Base-by-base conservation (phyloP, 2,888 invertebrate species). In the Drosophila parthenogenetica region DNA sequence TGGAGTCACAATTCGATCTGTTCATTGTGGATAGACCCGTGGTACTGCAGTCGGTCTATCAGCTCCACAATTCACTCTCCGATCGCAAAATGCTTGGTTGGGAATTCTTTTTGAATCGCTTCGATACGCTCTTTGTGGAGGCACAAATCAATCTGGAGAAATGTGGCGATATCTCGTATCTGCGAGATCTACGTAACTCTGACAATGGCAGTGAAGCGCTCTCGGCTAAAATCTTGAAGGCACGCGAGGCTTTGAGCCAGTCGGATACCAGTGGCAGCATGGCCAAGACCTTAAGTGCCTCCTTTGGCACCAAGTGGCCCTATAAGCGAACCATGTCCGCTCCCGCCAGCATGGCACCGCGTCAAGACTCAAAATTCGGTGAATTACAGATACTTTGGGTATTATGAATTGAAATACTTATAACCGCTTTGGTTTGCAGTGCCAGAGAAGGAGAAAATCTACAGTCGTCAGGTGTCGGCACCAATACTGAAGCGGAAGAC, bases 1-100 rank as follows among this genome's bases (percentile, higher is more conserved):
- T 99, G 93, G 99, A 99, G 93, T 97, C 97, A 0, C 99, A 99
- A 93, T 99, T 99, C 93, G 99, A 99, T 93, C 94, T 97, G 69
- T 98, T 99, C 72, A 98, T 99, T 69, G 96, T 97, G 67, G 99
- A 99, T 92, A 94, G 99, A 42, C 98, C 99, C 0, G 97, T 99
- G 94, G 97, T 99, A 32, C 94, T 99, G 42, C 98, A 99, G 91
- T 97, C 98, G 2, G 94, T 99, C 58, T 98, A 98, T 92, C 97
- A 99, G 91, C 94, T 99, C 5, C 97, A 98, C 91, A 98, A 98
- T 91, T 96, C 97, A 2, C 94, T 99, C 32, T 96, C 96, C 80
- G 97, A 98, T 91, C 94, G 98, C 48, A 95, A 95, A 86, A 97
- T 99, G 66, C 94, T 99, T 14, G 95, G 96, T 0, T 99, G 99